Percentiles rank a stretch among this genome's conserved stretches.
Conservation (phyloP, 1,140 invertebrate genomes). For the Zaprionus nigranus region DNA sequence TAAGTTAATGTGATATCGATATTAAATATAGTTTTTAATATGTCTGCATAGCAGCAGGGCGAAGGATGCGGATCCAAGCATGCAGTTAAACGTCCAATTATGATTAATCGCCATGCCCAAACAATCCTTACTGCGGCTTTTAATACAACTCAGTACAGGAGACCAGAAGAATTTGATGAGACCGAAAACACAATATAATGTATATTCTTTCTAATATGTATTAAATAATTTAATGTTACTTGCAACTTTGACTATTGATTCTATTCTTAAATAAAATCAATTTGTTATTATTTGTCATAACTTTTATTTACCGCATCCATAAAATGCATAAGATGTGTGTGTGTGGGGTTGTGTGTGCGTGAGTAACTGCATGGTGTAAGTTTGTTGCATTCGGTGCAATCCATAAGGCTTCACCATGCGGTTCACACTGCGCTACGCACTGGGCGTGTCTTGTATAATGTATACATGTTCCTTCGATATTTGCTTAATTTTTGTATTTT, state of each 20-base stretch:
- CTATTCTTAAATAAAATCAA: background rate
- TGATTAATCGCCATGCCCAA: background rate
- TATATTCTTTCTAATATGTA: no score
- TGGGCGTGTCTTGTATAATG: slow-evolving; percentile 26
- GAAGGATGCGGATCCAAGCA: no score
- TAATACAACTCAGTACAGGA: background rate
- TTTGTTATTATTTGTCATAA: slow-evolving; percentile 33
- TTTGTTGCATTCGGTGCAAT: slow-evolving; percentile 26
- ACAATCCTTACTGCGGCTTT: background rate
- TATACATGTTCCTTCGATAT: slow-evolving; percentile 23
- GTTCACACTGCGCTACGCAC: background rate
- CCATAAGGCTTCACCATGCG: slow-evolving; percentile 1
- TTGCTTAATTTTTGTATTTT: slow-evolving; percentile 33
- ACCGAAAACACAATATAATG: no score
- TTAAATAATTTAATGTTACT: no score
- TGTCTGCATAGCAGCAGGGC: no score
- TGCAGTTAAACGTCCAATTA: no score
- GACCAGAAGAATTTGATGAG: background rate
- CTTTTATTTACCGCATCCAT: slow-evolving; percentile 49
- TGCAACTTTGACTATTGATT: background rate
- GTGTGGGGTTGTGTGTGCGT: slow-evolving; percentile 5
- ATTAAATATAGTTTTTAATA: background rate
- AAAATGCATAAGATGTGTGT: no score
- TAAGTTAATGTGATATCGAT: background rate
- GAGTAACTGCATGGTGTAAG: background rate